Evolutionary conservation across 2,113 vertebrate genomes (phyloP), one percentile per base, ranked within the genome.

Genomic region (Panthera leo): DNA sequence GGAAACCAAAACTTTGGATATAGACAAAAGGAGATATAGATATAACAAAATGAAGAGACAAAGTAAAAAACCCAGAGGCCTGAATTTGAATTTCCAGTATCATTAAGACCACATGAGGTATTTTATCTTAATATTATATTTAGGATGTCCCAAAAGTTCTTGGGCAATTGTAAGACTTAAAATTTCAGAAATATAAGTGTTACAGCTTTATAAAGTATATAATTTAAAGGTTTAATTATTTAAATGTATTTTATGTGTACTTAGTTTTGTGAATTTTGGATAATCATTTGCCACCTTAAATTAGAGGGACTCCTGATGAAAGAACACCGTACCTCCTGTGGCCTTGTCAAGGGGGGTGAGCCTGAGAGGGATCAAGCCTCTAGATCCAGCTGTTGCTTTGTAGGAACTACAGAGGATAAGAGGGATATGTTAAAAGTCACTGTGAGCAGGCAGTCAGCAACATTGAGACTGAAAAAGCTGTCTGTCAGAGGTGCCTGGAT

Each of bases 61-160:
- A 86, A 78, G 68, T 29, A 90, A 83, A 68, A 92, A 34, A 12
- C 14, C n/a, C 11, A 21, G 29, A n/a, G 15, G 39, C 15, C 63
- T 84, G 67, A 90, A 29, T 96, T 71, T 93, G 83, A 96, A 91
- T n/a, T 67, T 39, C 16, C 84, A 73, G 42, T 75, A 15, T 84
- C 63, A 39, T 42, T 42, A 73, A 51, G 34, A 95, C 71, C 7
- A 42, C 25, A 45, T 9, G 15, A 93, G 4, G 16, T 68, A 89
- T 88, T 95, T 92, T 86, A 67, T 82, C 11, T 48, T 83, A 71
- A 14, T 78, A 53, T 45, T 75, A 80, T 58, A 71, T 25, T 86
- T 15, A 75, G 1, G 19, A 67, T 58, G 36, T 68, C 12, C 53
- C 76, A 65, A 94, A 73, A 89, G 7, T 94, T 87, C 85, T n/a